Base-by-base conservation (phyloP, 37 sponge, comb jelly and placozoan genomes). In the Dysidea cf. avara region DNA sequence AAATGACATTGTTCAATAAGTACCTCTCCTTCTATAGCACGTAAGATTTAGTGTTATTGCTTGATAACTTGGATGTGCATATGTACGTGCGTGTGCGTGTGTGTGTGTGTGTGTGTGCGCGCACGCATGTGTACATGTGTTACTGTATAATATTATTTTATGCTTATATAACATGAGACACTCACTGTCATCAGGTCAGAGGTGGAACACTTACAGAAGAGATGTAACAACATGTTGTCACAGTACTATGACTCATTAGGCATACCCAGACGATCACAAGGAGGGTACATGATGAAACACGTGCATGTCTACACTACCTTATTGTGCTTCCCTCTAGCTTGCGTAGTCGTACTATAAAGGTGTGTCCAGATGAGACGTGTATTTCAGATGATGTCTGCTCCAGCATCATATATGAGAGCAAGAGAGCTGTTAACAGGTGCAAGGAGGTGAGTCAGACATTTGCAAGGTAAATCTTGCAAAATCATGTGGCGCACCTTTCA, bases 371-470 rank as follows among this genome's bases (percentile, higher is more conserved):
- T 0, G 88, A 91, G 67, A 64, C 72, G 16, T 82, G 74, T 37
- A 65, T 94, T 7, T 90, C 95, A 22, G 78, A 86, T 65, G 92
- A 91, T 32, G 88, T 91, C 46, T 81, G 83, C 28, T 76, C 85
- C 17, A 80, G 59, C 18, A 38, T 94, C 9, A 66, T 94, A 17
- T 50, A 72, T 69, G 92, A 78, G 46, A 78, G 77, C 54, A 90
- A 84, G 64, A 39, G 53, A 25, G 71, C 85, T 22, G 72, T 90
- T 62, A 83, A 46, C 22, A 88, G 95, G 51, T 90, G 89, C 24
- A 55, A 66, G 39, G 75, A 67, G 38, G 87, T 92, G 28, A 9
- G 46, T 5, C 5, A 43, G 46, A 12, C 5, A 43, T 43, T n/a
- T n/a, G n/a, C n/a, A n/a, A n/a, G n/a, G n/a, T n/a, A n/a, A n/a